Evolutionary conservation across 2,797 vertebrate species (phyloP).

Genomic region (Sebastes vulpes): DNA sequence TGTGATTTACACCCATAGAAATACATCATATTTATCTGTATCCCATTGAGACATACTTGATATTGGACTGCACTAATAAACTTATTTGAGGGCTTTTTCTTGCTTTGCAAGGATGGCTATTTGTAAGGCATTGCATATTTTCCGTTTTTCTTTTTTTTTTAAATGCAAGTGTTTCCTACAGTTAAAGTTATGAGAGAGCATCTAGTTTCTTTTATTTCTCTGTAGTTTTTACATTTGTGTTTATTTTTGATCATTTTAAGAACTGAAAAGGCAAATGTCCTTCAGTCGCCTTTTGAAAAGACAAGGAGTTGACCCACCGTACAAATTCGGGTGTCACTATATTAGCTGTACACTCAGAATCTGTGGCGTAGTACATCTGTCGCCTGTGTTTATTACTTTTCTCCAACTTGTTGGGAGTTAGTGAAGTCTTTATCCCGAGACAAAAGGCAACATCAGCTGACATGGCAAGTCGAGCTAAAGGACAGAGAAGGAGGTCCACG

Average conservation of each 20-base stretch:
- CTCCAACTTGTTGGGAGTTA: slow-evolving; percentile 61
- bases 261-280: neutral
- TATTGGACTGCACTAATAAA: neutral
- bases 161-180: neutral
- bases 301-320: neutral
- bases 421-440: slow-evolving; percentile 74
- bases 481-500: slow-evolving; percentile 66
- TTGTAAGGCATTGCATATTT: neutral
- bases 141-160: neutral
- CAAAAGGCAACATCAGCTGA: slow-evolving; percentile 79
- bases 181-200: neutral
- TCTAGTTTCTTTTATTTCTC: neutral
- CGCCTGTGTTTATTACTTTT: slow-evolving; percentile 65
- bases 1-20: neutral
- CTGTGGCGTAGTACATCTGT: slow-evolving; percentile 68
- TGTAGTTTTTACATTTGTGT: neutral
- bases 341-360: slow-evolving; percentile 37
- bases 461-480: slow-evolving; percentile 57
- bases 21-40: neutral
- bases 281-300: neutral
- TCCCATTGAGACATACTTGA: neutral
- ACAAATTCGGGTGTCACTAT: neutral
- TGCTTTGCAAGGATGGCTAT: neutral
- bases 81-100: neutral
- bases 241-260: neutral